These are phyloP conservation scores for Pseudanteris insignis DNA, from an alignment of 2,888 invertebrate genomes.

Conservation along the genomic window DNA sequence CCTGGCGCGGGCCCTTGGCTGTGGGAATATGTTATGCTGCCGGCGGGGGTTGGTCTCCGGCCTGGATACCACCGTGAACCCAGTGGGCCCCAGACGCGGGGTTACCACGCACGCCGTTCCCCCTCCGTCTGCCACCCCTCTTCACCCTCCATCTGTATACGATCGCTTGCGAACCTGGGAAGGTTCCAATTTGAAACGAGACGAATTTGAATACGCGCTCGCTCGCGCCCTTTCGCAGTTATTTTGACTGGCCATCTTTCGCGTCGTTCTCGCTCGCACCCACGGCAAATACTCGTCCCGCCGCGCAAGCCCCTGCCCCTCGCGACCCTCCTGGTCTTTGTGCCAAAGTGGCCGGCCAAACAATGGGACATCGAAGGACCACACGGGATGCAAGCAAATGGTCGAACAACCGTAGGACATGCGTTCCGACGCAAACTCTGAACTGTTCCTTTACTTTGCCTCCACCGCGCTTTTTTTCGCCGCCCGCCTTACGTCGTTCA, in stretches of 20 bases:
- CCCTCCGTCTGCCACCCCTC: not conserved
- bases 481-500: too few species aligned
- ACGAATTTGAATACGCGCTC: slow-evolving; percentile 64
- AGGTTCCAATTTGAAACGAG: slow-evolving; percentile 61
- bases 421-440: slow-evolving; percentile 59
- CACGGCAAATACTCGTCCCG: too few species aligned
- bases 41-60: slow-evolving; percentile 19
- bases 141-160: too few species aligned
- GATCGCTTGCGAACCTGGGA: slow-evolving; percentile 35
- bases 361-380: slow-evolving; percentile 67
- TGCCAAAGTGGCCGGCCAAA: slow-evolving; percentile 49
- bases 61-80: slow-evolving; percentile 32
- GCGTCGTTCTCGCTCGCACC: slow-evolving; percentile 28
- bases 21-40: too few species aligned
- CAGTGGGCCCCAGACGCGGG: slow-evolving; percentile 21
- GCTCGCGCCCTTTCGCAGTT: slow-evolving; percentile 32
- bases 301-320: too few species aligned
- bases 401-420: slow-evolving; percentile 66
- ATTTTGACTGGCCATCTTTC: slow-evolving; percentile 35
- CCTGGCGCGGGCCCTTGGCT: too few species aligned
- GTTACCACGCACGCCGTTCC: slow-evolving; percentile 37
- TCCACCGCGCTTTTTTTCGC: slow-evolving; percentile 26
- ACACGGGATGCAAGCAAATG: slow-evolving; percentile 67
- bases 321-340: slow-evolving; percentile 10
- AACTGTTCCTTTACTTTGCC: slow-evolving; percentile 30